phyloP scores from a whole-genome alignment of 1,140 invertebrate genomes.

The Adelges cooleyi region DNA sequence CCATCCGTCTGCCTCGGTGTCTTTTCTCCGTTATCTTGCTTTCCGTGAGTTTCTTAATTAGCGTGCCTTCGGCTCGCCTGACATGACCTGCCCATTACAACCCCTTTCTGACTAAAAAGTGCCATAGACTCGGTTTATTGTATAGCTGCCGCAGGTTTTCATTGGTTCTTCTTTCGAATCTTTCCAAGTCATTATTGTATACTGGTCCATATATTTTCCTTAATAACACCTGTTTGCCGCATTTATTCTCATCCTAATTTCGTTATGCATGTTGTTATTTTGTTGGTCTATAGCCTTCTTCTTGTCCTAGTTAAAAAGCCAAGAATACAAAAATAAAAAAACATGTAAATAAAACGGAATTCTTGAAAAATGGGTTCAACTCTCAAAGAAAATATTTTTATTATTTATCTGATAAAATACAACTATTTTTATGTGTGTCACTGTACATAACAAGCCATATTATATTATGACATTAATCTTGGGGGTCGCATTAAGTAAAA shows the following conservation, averaged over 20 bases:
- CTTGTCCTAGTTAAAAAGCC: too few relatives aligned
- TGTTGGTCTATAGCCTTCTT: too few relatives aligned
- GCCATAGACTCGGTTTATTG: neutral
- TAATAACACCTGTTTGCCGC: constrained; percentile 1
- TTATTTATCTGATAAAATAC: too few relatives aligned
- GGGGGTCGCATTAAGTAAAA: too few relatives aligned
- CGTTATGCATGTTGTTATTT: too few relatives aligned
- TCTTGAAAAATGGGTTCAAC: too few relatives aligned
- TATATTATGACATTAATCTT: too few relatives aligned
- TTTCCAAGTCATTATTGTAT: constrained; percentile 12
- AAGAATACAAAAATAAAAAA: too few relatives aligned
- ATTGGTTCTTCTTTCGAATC: constrained; percentile 4
- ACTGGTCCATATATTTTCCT: constrained; percentile 26
- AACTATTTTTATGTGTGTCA: too few relatives aligned
- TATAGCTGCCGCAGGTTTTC: neutral
- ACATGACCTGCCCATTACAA: neutral
- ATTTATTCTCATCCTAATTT: neutral
- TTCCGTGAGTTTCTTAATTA: neutral
- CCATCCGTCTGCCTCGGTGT: neutral
- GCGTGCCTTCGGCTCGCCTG: neutral
- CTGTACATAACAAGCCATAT: too few relatives aligned
- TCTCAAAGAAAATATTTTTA: too few relatives aligned
- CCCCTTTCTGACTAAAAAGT: neutral
- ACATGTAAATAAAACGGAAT: too few relatives aligned
- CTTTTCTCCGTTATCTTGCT: neutral